phyloP scores from a whole-genome alignment of 1,140 invertebrate genomes.

The Agrilus planipennis region DNA sequence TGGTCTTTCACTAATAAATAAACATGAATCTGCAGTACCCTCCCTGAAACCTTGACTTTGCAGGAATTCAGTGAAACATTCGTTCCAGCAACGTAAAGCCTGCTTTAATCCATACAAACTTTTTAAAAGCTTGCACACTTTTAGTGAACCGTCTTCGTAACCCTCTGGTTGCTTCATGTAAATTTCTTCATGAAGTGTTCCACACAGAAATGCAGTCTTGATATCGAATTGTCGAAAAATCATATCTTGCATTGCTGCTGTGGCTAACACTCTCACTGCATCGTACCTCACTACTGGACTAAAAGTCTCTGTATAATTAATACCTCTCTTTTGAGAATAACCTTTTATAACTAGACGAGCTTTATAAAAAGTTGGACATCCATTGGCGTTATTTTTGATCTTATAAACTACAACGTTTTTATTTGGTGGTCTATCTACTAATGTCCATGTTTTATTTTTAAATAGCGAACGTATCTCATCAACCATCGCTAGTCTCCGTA shows the following conservation, averaged over 20 bases:
- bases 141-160: slow-evolving; percentile 14
- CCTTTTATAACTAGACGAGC: neutral
- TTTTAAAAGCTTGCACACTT: slow-evolving; percentile 27
- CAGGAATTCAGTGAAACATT: slow-evolving; percentile 15
- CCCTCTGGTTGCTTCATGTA: slow-evolving; percentile 34
- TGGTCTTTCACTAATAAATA: slow-evolving; percentile 5
- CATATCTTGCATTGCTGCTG: slow-evolving; percentile 10
- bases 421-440: neutral
- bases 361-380: neutral
- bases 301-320: slow-evolving; percentile 25
- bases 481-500: neutral
- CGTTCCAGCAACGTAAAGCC: slow-evolving; percentile 20
- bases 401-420: neutral
- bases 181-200: slow-evolving; percentile 31
- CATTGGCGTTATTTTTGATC: too few relatives aligned
- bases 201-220: slow-evolving; percentile 29
- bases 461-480: neutral
- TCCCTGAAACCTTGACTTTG: slow-evolving; percentile 15
- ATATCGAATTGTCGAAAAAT: neutral
- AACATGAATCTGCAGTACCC: slow-evolving; percentile 19
- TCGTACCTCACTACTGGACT: slow-evolving; percentile 24
- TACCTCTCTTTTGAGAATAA: slow-evolving; percentile 8
- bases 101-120: slow-evolving; percentile 32
- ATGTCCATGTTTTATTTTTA: slow-evolving; percentile 1
- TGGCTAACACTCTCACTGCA: slow-evolving; percentile 18